Conservation (phyloP, 2,113 vertebrate species). For the Paraplagusia blochii region DNA sequence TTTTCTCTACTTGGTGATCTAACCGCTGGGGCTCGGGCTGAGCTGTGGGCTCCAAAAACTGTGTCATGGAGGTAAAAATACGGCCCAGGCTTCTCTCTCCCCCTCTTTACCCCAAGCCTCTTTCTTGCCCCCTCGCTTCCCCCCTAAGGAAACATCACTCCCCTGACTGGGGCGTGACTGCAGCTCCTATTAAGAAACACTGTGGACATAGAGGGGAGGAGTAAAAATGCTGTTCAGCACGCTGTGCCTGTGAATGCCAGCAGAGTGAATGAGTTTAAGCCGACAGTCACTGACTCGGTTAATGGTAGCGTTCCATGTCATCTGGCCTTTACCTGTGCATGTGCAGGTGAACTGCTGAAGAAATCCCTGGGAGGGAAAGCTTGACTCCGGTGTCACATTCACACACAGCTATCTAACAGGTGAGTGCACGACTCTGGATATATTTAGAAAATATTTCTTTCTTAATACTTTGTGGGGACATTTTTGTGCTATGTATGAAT, state of each 20-base stretch:
- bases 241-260: constrained; percentile 51
- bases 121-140: constrained; percentile 29
- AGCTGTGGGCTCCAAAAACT: constrained; percentile 28
- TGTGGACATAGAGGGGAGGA: constrained; percentile 60
- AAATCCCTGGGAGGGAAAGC: neutral
- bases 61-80: constrained; percentile 7
- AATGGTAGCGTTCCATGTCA: constrained; percentile 29
- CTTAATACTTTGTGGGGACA: too few species aligned
- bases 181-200: constrained; percentile 57
- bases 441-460: too few species aligned
- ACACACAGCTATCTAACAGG: constrained; percentile 36
- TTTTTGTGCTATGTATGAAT: too few species aligned
- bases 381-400: constrained; percentile 2
- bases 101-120: constrained; percentile 5
- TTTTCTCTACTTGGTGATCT: constrained; percentile 13
- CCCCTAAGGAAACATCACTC: constrained; percentile 42
- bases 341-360: constrained; percentile 20
- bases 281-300: constrained; percentile 31
- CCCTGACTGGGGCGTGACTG: constrained; percentile 30
- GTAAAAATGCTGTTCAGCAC: constrained; percentile 53
- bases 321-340: constrained; percentile 32
- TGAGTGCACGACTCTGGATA: constrained; percentile 39
- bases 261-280: constrained; percentile 40
- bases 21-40: constrained; percentile 19
- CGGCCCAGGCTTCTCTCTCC: neutral